Percentiles rank a stretch among this genome's conserved stretches.
phyloP scores from a whole-genome alignment of 2,797 vertebrate genomes.

The Perodicticus potto region DNA sequence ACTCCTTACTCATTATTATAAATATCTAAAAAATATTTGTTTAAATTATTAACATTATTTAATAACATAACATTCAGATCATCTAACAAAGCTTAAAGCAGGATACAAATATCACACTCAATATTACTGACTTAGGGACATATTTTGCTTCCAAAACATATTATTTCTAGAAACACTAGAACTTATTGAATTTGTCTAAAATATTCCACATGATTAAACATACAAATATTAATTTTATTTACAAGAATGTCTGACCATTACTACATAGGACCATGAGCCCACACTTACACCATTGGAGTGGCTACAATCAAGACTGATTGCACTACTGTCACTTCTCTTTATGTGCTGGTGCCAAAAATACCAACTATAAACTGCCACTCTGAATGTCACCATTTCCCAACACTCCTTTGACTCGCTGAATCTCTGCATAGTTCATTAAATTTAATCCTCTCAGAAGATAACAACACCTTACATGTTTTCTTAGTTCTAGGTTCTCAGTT shows the following conservation, averaged over 20 bases:
- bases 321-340: background rate
- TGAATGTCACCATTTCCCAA: background rate
- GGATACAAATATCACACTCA: background rate
- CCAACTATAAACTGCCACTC: background rate
- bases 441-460: conserved; percentile 12
- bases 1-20: background rate
- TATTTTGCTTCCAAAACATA: background rate
- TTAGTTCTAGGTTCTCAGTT: background rate
- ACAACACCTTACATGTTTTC: background rate
- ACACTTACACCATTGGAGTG: background rate
- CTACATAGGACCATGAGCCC: background rate
- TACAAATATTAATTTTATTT: background rate
- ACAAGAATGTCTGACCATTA: background rate
- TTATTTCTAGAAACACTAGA: conserved; percentile 47
- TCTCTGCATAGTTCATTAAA: background rate
- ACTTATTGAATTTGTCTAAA: background rate
- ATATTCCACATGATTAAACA: conserved; percentile 7
- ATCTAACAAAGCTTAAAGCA: background rate
- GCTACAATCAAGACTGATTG: background rate
- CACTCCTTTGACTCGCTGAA: background rate
- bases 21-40: background rate
- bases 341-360: accelerated
- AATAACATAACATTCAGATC: background rate
- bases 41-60: background rate
- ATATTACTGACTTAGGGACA: background rate